phyloP scores from a whole-genome alignment of 2,113 vertebrate species.

The Strigops habroptila region DNA sequence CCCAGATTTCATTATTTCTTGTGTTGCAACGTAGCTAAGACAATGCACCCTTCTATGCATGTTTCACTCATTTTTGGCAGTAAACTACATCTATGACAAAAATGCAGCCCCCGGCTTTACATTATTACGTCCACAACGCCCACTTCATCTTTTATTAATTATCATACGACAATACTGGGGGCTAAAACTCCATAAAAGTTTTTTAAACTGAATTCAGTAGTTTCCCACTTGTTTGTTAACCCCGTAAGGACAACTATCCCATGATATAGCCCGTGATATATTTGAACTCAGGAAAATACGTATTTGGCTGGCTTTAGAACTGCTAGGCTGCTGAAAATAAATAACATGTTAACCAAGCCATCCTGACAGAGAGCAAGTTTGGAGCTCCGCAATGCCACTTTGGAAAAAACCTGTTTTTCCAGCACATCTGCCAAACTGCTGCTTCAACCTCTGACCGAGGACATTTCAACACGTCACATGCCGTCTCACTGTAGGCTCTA shows the following conservation, averaged over 20 bases:
- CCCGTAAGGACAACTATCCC: background rate
- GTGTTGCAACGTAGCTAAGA: background rate
- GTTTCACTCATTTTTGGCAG: background rate
- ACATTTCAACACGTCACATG: background rate
- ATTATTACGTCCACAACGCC: no score
- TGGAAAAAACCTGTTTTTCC: background rate
- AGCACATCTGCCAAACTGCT: background rate
- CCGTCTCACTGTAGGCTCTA: background rate
- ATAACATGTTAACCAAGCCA: background rate
- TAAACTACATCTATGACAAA: background rate
- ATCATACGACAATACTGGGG: background rate
- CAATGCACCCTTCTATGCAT: background rate
- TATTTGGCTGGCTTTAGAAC: background rate
- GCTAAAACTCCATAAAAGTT: background rate
- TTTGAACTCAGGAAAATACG: background rate
- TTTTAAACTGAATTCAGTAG: background rate
- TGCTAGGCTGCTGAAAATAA: background rate
- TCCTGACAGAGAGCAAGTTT: background rate
- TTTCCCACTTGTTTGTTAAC: background rate
- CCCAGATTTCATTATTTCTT: background rate
- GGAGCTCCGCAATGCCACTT: background rate
- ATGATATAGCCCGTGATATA: rapidly evolving
- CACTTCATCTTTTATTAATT: background rate
- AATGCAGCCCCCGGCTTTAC: background rate
- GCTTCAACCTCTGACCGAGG: background rate